phyloP scores from a whole-genome alignment of 2,888 invertebrate genomes.

The Drosophila formosana region DNA sequence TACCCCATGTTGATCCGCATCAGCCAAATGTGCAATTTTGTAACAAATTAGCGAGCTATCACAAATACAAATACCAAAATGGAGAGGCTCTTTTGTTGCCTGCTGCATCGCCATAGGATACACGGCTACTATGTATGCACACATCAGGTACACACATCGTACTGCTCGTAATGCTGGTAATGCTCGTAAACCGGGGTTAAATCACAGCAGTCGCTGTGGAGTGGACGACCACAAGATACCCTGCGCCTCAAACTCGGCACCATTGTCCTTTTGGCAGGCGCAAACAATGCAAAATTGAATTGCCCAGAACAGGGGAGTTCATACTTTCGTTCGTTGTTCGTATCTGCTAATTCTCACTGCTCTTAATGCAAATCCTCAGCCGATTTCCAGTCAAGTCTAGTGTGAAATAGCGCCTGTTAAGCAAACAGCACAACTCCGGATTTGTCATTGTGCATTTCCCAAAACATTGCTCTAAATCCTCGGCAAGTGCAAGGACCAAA shows the following conservation, averaged over 20 bases:
- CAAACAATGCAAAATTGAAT: not conserved
- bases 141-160: conserved; percentile 29
- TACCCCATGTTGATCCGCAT: conserved; percentile 60
- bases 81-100: conserved; percentile 34
- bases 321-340: too few species aligned
- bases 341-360: conserved; percentile 6
- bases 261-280: not conserved
- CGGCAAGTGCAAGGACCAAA: conserved; percentile 13
- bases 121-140: not conserved
- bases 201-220: not conserved
- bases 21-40: conserved; percentile 76
- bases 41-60: conserved; percentile 73
- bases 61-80: conserved; percentile 10
- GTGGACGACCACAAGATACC: conserved; percentile 2
- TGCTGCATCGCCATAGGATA: conserved; percentile 71
- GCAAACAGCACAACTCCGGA: conserved; percentile 16
- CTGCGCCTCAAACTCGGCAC: not conserved
- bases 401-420: conserved; percentile 28
- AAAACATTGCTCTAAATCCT: conserved; percentile 61
- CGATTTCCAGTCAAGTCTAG: conserved; percentile 10
- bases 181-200: not conserved
- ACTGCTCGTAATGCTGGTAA: too few species aligned
- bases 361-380: conserved; percentile 41
- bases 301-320: not conserved
- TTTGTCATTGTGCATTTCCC: conserved; percentile 31